Percentiles rank a stretch among this genome's conserved stretches.
Evolutionary conservation across 2,797 vertebrate genomes (phyloP).

Genomic region (Benthosema pterotum): DNA sequence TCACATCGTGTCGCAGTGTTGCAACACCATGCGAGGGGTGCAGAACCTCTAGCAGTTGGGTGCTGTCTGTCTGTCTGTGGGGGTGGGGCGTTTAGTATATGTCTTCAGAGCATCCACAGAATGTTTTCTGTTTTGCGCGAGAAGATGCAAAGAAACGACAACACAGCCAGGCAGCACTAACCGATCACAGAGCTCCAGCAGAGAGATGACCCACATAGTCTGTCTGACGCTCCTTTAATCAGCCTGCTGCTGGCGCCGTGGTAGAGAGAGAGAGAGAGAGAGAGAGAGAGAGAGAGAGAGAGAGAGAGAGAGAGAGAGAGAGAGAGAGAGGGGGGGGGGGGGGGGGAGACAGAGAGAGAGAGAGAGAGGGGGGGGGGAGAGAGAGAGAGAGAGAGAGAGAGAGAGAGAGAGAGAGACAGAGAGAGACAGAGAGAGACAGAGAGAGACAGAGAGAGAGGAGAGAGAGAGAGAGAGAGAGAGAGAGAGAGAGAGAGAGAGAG

Average conservation of each 20-base stretch:
- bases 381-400: conserved; percentile 36
- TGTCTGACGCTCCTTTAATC: conserved; percentile 78
- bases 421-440: too few species aligned
- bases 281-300: too few species aligned
- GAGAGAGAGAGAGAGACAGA: conserved; percentile 8
- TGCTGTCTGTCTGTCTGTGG: too few species aligned
- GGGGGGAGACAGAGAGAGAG: conserved; percentile 7
- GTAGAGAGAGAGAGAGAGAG: conserved; percentile 12
- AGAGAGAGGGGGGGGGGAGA: too few species aligned
- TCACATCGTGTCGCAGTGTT: too few species aligned
- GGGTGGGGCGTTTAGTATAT: not conserved
- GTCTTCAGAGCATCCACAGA: conserved; percentile 39
- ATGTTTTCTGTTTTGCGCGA: conserved; percentile 73
- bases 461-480: conserved; percentile 8
- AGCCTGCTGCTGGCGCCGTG: conserved; percentile 71
- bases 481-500: conserved; percentile 9
- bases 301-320: conserved; percentile 29
- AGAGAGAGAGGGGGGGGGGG: not conserved
- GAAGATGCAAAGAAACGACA: conserved; percentile 71
- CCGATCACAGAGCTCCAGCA: conserved; percentile 81
- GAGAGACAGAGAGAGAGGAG: too few species aligned
- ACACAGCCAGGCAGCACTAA: conserved; percentile 81
- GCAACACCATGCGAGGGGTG: too few species aligned
- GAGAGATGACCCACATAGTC: conserved; percentile 82
- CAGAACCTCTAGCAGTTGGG: too few species aligned